Base-by-base conservation (phyloP, 2,797 vertebrate species). In the Tokudaia tokunoshimensis region DNA sequence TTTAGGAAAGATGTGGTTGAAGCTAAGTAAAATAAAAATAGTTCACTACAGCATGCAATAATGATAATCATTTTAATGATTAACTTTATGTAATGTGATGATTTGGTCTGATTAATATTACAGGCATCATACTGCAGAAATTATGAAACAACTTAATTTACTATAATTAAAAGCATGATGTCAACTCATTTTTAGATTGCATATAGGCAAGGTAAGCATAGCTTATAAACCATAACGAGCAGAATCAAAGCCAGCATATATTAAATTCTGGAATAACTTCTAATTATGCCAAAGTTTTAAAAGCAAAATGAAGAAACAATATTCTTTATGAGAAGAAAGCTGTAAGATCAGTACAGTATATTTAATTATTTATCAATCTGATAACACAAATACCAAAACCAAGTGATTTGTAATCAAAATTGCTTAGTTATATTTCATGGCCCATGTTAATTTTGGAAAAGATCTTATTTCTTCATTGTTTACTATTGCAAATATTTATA, bases 61-160 rank as follows among this genome's bases (percentile, higher is more conserved):
- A 96, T 83, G 93, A 87, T 95, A 87, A 92, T 96, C 90, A 96
- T 96, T 96, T 97, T 95, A 97, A 95, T 95, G 97, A 97, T 96
- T 97, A 96, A 96, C 97, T 97, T 97, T 94, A 95, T 92, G 96
- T 94, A 97, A 96, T 95, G 93, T 90, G 95, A 94, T 97, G 95
- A 97, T 97, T 96, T 94, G 76, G 96, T 97, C 96, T 97, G 97
- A 97, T 97, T 97, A 97, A 96, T 97, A 97, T 96, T 98, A 94
- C 92, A 97, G 96, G 91, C 94, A 97, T 95, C 95, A 94, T 85
- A 95, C 94, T 93, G 91, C 87, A 95, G 95, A 97, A 97, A 98
- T 95, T 97, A 95, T 92, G 97, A 97, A 95, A 85, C 50, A 87
- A 94, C 80, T 94, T 94, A 80, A 97, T 97, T 97, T 96, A 89